Conservation (phyloP, 2,113 vertebrate species). For the Odontesthes bonariensis region DNA sequence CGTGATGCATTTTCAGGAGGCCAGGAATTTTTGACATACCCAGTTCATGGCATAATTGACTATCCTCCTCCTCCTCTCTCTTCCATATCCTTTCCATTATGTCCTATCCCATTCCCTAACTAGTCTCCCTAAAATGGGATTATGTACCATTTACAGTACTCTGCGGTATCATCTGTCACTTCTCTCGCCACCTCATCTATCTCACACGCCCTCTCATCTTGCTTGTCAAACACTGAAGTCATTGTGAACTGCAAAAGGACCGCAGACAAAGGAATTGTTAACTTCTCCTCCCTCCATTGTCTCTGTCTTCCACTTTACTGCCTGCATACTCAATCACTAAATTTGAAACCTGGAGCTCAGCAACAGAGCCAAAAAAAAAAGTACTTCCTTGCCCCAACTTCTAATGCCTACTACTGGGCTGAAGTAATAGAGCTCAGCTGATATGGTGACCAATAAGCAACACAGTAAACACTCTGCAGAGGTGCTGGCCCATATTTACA, state of each 20-base stretch:
- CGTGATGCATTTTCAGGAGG: constrained; percentile 49
- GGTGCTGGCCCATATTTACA: constrained; percentile 50
- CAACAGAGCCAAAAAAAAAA: neutral
- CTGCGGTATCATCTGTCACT: constrained; percentile 49
- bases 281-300: constrained; percentile 24
- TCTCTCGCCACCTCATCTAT: constrained; percentile 20
- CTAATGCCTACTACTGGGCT: constrained; percentile 28
- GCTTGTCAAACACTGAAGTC: constrained; percentile 60
- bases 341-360: constrained; percentile 14
- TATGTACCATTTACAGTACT: constrained; percentile 59
- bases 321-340: constrained; percentile 17
- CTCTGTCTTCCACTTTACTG: neutral
- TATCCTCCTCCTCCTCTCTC: constrained; percentile 29
- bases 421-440: constrained; percentile 49
- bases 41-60: constrained; percentile 30
- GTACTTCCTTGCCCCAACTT: neutral
- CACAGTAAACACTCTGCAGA: constrained; percentile 53
- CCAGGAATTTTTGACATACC: constrained; percentile 61
- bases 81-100: constrained; percentile 31
- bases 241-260: constrained; percentile 47
- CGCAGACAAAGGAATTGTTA: constrained; percentile 37
- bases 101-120: neutral
- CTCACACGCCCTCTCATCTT: constrained; percentile 22
- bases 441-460: constrained; percentile 54
- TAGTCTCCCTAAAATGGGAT: constrained; percentile 51